These are phyloP conservation scores for Lophius piscatorius DNA, from an alignment of 2,113 vertebrate genomes.

Conservation along the genomic window DNA sequence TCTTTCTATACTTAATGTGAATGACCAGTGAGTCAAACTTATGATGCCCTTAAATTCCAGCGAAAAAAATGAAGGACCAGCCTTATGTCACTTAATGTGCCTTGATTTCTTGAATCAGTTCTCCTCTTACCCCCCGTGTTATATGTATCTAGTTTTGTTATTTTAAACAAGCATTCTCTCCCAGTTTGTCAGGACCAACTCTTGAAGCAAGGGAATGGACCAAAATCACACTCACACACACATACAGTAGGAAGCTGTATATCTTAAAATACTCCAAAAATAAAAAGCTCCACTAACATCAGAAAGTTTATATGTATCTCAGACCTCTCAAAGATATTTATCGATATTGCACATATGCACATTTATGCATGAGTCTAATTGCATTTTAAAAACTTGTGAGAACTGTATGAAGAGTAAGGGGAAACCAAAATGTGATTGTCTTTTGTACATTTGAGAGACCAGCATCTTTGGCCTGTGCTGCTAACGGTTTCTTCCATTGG, in stretches of 20 bases:
- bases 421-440: constrained; percentile 68
- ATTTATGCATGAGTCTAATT: constrained; percentile 55
- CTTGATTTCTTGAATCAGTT: constrained; percentile 83
- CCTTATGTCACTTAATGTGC: constrained; percentile 88
- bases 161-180: constrained; percentile 6
- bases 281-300: constrained; percentile 6
- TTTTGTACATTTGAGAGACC: constrained; percentile 57
- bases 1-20: constrained; percentile 5
- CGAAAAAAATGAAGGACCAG: constrained; percentile 70
- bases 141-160: constrained; percentile 8
- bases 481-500: constrained; percentile 40
- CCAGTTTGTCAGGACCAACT: constrained; percentile 32
- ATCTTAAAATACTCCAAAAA: not conserved
- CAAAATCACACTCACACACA: constrained; percentile 41
- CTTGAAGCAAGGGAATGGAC: constrained; percentile 42
- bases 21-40: constrained; percentile 4
- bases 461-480: constrained; percentile 61
- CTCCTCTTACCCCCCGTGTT: constrained; percentile 9
- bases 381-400: constrained; percentile 37
- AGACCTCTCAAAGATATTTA: constrained; percentile 51
- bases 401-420: constrained; percentile 41
- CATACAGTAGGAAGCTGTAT: constrained; percentile 1
- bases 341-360: constrained; percentile 54
- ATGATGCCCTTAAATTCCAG: constrained; percentile 21
- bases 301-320: constrained; percentile 15